Evolutionary conservation across 2,797 vertebrate species (phyloP).

Genomic region (Enteromius thamalakanensis): DNA sequence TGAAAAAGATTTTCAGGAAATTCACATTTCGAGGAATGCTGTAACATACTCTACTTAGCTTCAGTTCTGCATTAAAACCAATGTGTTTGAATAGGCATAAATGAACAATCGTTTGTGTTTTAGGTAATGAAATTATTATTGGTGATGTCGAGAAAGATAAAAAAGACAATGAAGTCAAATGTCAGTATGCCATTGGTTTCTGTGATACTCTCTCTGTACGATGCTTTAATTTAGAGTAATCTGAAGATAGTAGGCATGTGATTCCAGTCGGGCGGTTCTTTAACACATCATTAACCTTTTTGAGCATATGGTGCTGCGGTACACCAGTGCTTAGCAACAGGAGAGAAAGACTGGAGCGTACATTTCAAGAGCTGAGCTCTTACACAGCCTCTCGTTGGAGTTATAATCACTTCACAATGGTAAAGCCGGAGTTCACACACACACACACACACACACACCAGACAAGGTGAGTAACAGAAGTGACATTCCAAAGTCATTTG

Average conservation of each 20-base stretch:
- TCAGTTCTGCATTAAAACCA: not conserved
- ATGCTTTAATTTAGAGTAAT: not conserved
- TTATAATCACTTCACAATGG: not conserved
- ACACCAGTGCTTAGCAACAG: slow-evolving; percentile 4
- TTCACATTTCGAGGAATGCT: not conserved
- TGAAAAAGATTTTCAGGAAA: not conserved
- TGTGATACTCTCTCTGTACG: not conserved
- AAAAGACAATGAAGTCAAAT: not conserved
- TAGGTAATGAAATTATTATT: not conserved
- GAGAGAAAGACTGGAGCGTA: not conserved
- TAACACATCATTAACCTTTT: slow-evolving; percentile 24
- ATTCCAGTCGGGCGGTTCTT: not conserved
- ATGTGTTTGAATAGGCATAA: not conserved
- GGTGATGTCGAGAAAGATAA: not conserved
- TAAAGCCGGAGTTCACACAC: slow-evolving; percentile 1
- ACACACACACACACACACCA: not conserved
- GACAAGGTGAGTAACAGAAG: not conserved
- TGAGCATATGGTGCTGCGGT: not conserved
- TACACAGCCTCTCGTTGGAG: slow-evolving; percentile 5
- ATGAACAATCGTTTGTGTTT: not conserved
- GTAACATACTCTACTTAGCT: not conserved
- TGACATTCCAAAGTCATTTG: slow-evolving; percentile 29
- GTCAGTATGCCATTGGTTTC: not conserved
- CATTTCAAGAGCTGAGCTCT: not conserved
- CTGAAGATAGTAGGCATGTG: not conserved